Evolutionary conservation across 2,888 invertebrate genomes (phyloP), one percentile per base, ranked within the genome.

Genomic region (Epirrhoe alternata): DNA sequence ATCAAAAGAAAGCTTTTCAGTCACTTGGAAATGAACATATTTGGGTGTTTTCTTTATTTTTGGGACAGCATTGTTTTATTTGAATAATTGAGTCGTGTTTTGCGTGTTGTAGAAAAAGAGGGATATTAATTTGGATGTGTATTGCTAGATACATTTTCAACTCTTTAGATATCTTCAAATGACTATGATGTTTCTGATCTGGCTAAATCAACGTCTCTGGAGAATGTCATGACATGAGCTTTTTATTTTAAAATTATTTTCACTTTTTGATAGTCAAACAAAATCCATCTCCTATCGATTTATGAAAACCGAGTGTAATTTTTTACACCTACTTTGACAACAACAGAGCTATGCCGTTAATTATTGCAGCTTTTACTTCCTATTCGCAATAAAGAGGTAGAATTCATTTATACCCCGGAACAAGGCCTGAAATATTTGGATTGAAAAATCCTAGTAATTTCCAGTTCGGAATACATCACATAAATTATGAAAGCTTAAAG

Each of bases 1-100:
- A 56, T 56, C 47, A 56, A 67, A 58, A 63, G 63, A 60, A 63
- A 55, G 47, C 24, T 50, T 63, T 60, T 60, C 56, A 61, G 57
- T 67, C 14, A 45, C 50, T 63, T 57, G 56, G 45, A 51, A 63
- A 45, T 52, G 30, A n/a, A 35, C 61, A 24, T 45, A 31, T 45
- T 17, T 33, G 16, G 45, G 7, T 52, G 51, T 51, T 51, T 52
- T 45, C 31, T 60, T 42, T 60, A 42, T 42, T 47, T 30, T 56
- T 14, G 35, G 12, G 12, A 8, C 12, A 42, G 16, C 16, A 16
- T 4, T 54, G n/a, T 42, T 35, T 55, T 45, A 45, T 42, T 42
- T 42, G 12, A 42, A 10, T 42, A 8, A 38, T 8, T 38, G 35
- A 2, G 35, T 10, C 10, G 35, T 38, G 35, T 35, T 35, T 3